Conservation (phyloP, 2,113 vertebrate genomes). For the Hippocampus comes region DNA sequence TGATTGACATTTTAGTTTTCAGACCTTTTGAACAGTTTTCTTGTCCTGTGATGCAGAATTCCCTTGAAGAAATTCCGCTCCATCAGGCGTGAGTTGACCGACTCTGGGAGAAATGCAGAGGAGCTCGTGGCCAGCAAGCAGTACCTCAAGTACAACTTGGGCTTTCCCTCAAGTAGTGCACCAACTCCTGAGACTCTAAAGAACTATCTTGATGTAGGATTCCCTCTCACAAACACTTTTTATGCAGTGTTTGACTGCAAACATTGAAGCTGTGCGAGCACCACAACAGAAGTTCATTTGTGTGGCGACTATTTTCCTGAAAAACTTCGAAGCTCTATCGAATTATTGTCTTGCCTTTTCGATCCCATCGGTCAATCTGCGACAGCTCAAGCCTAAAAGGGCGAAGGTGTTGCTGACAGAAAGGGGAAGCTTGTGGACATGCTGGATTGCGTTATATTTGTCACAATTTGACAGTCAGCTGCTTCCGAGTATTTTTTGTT, state of each 20-base stretch:
- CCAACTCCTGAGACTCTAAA: constrained; percentile 85
- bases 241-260: not conserved
- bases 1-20: not conserved
- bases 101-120: constrained; percentile 67
- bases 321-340: constrained; percentile 9
- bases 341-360: no score
- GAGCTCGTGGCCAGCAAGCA: constrained; percentile 61
- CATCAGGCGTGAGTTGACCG: constrained; percentile 74
- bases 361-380: not conserved
- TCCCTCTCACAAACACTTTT: not conserved
- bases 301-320: not conserved
- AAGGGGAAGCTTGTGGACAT: constrained; percentile 3
- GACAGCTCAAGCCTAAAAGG: not conserved
- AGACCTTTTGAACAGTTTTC: not conserved
- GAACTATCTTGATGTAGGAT: constrained; percentile 88
- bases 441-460: not conserved
- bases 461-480: not conserved
- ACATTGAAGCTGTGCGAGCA: not conserved
- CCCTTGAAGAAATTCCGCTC: constrained; percentile 84
- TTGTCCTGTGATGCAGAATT: constrained; percentile 68
- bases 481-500: no score
- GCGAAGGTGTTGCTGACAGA: not conserved
- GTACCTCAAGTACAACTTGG: constrained; percentile 77
- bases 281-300: constrained; percentile 39
- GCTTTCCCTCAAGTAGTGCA: constrained; percentile 55